These are phyloP conservation scores for Empis stercorea DNA, from an alignment of 2,888 invertebrate species.

Conservation along the genomic window DNA sequence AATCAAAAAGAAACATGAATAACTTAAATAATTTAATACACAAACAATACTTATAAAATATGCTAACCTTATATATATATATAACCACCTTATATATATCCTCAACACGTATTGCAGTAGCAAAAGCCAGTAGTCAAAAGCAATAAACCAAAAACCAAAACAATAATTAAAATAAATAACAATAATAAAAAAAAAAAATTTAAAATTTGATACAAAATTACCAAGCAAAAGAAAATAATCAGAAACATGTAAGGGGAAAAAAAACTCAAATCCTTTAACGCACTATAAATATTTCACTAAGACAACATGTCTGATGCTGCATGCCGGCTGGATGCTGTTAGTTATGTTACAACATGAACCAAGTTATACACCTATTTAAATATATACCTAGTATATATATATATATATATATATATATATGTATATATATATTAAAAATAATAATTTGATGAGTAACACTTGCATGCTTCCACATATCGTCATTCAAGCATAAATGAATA, in stretches of 20 bases:
- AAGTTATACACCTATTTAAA: not conserved
- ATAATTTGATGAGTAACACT: not conserved
- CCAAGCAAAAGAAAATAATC: no score
- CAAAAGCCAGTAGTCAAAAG: constrained; percentile 1
- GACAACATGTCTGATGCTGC: not conserved
- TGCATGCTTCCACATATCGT: not conserved
- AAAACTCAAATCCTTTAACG: no score
- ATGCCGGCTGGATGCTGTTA: not conserved
- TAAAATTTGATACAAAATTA: no score
- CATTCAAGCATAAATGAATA: no score
- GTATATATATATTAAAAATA: not conserved
- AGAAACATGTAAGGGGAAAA: no score
- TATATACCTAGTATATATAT: not conserved
- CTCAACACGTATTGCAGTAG: not conserved
- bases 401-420: not conserved
- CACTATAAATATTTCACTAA: not conserved
- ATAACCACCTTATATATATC: no score
- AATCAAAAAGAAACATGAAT: no score
- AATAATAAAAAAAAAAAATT: no score
- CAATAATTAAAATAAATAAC: no score
- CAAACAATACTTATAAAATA: no score
- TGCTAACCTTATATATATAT: no score
- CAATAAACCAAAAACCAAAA: not conserved
- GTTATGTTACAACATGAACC: not conserved
- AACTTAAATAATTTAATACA: no score